These are phyloP conservation scores for Cheirogaleus medius DNA, from an alignment of 2,113 vertebrate species.

Conservation along the genomic window DNA sequence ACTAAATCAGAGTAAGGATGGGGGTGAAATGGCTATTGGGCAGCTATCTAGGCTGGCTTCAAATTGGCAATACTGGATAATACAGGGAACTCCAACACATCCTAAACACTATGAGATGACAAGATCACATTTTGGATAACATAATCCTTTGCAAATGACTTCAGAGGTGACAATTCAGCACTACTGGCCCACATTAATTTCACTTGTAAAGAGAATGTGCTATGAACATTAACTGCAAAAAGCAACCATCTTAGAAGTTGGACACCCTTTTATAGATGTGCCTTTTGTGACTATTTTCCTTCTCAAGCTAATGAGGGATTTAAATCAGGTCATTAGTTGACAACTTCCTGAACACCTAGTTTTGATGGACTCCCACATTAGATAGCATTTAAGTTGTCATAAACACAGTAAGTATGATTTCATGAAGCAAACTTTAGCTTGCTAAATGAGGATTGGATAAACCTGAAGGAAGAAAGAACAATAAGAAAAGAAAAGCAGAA, in stretches of 20 bases:
- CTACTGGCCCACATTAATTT: neutral
- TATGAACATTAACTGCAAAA: neutral
- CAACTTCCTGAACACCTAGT: neutral
- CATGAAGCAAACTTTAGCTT: neutral
- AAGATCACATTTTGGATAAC: neutral
- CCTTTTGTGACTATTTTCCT: neutral
- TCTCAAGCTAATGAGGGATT: constrained; percentile 21
- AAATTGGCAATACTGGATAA: neutral
- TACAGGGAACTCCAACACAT: neutral
- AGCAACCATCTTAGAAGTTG: neutral
- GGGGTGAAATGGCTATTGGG: neutral
- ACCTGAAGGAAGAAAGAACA: neutral
- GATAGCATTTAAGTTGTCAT: neutral
- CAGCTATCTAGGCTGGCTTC: neutral
- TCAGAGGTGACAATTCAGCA: neutral
- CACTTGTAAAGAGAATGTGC: neutral
- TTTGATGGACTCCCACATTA: neutral
- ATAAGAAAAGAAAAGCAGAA: neutral
- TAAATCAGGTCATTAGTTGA: neutral
- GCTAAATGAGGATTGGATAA: neutral
- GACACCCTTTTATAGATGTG: neutral
- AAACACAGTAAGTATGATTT: neutral
- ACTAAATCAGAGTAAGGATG: neutral
- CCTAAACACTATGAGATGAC: neutral
- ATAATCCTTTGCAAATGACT: neutral